Conservation (phyloP, 2,113 vertebrate genomes). For the Polyodon spathula region DNA sequence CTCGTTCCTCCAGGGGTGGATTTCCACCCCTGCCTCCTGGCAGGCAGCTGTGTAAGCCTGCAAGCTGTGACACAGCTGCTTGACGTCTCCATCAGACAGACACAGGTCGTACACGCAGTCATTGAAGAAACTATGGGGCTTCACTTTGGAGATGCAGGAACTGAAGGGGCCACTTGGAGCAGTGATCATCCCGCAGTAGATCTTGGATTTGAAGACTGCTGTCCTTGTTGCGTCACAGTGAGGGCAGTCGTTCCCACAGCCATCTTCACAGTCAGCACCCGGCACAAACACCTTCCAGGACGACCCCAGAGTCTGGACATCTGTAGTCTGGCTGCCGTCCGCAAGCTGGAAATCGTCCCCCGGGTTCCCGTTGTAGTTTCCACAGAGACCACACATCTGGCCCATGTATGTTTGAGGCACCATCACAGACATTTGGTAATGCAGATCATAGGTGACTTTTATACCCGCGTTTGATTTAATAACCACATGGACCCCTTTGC, state of each 20-base stretch:
- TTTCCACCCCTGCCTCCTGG: constrained; percentile 17
- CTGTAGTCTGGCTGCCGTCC: fast-evolving
- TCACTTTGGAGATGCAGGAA: constrained; percentile 25
- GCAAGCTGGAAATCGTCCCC: constrained; percentile 38
- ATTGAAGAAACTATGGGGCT: constrained; percentile 22
- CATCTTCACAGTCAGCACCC: constrained; percentile 34
- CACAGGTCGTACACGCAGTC: constrained; percentile 29
- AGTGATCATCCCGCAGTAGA: constrained; percentile 17
- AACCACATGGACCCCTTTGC: constrained; percentile 30
- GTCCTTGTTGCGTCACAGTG: constrained; percentile 19
- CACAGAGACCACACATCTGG: constrained; percentile 50
- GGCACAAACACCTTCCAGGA: constrained; percentile 38
- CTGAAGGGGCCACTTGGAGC: constrained; percentile 24
- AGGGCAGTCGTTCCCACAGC: constrained; percentile 32
- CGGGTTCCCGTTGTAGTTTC: constrained; percentile 48
- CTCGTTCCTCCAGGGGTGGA: constrained; percentile 27
- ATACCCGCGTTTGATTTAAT: constrained; percentile 39
- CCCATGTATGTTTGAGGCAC: constrained; percentile 30
- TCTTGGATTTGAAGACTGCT: constrained; percentile 18
- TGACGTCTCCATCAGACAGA: constrained; percentile 12
- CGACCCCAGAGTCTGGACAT: constrained; percentile 22
- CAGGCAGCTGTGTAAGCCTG: constrained; percentile 27
- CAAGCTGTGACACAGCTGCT: constrained; percentile 28
- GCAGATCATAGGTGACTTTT: constrained; percentile 45
- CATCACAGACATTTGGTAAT: constrained; percentile 33